phyloP scores from a whole-genome alignment of 2,888 invertebrate genomes.

The Hemistola chrysoprasaria region DNA sequence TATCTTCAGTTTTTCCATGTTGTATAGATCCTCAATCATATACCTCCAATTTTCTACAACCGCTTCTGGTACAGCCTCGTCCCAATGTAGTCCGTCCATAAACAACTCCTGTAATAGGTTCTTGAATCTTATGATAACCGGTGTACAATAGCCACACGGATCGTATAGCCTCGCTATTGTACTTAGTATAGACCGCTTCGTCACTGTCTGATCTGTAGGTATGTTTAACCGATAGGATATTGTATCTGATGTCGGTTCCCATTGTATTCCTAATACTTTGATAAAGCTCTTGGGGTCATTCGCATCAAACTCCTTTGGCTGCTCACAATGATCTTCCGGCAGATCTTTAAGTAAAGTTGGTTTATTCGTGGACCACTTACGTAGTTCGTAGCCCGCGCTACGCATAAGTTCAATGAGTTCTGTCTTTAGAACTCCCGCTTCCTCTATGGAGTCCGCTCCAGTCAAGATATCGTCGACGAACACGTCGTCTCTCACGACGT shows the following conservation, averaged over 20 bases:
- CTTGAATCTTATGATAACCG: constrained; percentile 3
- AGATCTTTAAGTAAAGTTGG: neutral
- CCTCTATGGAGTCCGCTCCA: no score
- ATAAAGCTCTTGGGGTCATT: no score
- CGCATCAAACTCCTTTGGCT: constrained; percentile 1
- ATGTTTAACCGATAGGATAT: constrained; percentile 13
- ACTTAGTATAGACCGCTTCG: constrained; percentile 5
- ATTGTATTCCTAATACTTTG: constrained; percentile 11
- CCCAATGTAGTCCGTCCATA: neutral
- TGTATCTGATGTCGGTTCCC: constrained; percentile 12
- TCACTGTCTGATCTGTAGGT: neutral
- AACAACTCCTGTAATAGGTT: neutral
- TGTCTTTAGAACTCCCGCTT: no score
- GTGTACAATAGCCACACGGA: constrained; percentile 3
- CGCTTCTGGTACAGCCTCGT: no score
- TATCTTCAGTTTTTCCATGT: neutral
- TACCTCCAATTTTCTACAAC: no score
- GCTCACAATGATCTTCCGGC: constrained; percentile 7
- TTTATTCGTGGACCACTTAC: no score
- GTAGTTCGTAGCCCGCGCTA: neutral
- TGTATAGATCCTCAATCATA: neutral
- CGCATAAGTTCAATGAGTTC: no score
- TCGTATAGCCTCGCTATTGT: constrained; percentile 4
- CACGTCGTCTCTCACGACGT: no score
- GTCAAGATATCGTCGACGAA: no score